Evolutionary conservation across 2,797 vertebrate species (phyloP), one percentile per base, ranked within the genome.

Genomic region (Pampus argenteus): DNA sequence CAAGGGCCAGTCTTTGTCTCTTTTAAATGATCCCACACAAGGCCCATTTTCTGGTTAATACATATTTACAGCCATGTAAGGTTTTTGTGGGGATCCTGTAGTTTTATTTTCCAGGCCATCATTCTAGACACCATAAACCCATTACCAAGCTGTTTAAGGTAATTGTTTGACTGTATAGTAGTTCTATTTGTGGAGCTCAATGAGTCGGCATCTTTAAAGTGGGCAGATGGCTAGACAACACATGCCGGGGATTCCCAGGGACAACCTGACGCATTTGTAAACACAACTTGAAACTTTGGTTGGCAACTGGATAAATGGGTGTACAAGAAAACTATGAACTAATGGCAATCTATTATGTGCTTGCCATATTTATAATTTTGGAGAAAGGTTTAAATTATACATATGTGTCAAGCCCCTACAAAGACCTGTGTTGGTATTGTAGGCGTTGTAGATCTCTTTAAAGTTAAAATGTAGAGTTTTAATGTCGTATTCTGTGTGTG

Each of bases 1-100:
- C 79, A 76, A 91, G 87, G 85, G 82, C 81, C 75, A 17, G 84
- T 90, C 95, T 96, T 96, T 96, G 95, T 95, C 89, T 93, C 82
- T 74, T 93, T 92, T 95, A 96, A 95, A 95, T 96, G 92, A 95
- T 95, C 91, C 95, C 89, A 95, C 95, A 95, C 94, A 93, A 94
- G 95, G 88, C 94, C 95, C 89, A 96, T 94, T 95, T 96, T 95
- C 94, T 95, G 96, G 95, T 97, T 97, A 96, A 97, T 97, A 96
- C 96, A 95, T 96, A 95, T 97, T 97, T 97, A 96, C 92, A 95
- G 90, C 95, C 90, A 88, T 93, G 94, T 96, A 94, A 93, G 93
- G 89, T 94, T 95, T 94, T 92, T 95, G 95, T 95, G 92, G 91
- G 89, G 87, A 95, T 94, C 97, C 96, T 68, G 94, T 94, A 93